Base-by-base conservation (phyloP, 2,888 invertebrate genomes). In the Nomada fucata region DNA sequence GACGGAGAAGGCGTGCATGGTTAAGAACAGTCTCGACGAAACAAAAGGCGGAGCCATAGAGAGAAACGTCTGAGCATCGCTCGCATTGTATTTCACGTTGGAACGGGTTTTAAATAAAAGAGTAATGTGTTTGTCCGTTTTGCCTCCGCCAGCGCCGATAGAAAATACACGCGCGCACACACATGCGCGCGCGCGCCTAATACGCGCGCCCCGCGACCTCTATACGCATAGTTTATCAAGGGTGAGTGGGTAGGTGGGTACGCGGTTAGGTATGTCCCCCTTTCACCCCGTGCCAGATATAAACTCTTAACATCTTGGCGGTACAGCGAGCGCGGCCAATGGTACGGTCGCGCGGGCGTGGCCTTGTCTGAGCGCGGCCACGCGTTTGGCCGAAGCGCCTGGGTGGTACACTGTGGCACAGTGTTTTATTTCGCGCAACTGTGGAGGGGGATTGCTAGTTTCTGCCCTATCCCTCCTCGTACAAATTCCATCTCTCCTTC, bases 371-470 rank as follows among this genome's bases (percentile, higher is more conserved):
- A 91, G 90, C 80, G 82, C 76, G 82, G 84, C 81, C 76, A 85
- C 74, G 88, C 86, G 88, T 90, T 90, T 92, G 91, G 92, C 84
- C 80, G 85, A 85, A 83, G 82, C 79, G 83, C 77, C 87, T 90
- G 92, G 92, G 92, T 92, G 91, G 92, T 91, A 92, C 91, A 93
- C 91, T 92, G 92, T 92, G 91, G 91, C 91, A 92, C 91, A 90
- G 91, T 92, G 90, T 92, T 91, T 92, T 93, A 92, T 92, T 92
- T 93, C 89, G 85, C 86, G 88, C 85, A 82, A 70, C 75, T 78
- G 83, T 88, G 88, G 90, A 89, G 90, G 90, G 90, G 89, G 36
- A 36, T 82, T 86, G 90, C 89, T 89, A 89, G 90, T 89, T 90
- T 90, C 90, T 89, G 88, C 89, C 90, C 88, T 88, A 87, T 90